These are phyloP conservation scores for Champsocephalus esox DNA, from an alignment of 2,797 vertebrate species.

Conservation along the genomic window DNA sequence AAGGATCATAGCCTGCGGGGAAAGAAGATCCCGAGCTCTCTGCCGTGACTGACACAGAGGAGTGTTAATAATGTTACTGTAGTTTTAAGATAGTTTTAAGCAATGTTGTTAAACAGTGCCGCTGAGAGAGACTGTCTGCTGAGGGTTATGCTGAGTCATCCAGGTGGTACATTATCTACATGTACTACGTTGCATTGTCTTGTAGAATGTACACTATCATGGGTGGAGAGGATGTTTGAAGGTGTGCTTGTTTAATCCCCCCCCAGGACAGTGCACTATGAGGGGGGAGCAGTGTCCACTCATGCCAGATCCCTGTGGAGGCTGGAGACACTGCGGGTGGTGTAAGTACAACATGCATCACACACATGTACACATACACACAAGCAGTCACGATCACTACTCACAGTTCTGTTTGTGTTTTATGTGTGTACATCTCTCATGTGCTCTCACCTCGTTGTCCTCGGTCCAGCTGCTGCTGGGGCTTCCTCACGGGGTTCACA, in stretches of 20 bases:
- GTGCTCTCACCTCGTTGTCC: background rate
- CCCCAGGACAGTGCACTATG: conserved; percentile 93
- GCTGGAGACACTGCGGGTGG: conserved; percentile 93
- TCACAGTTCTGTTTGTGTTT: background rate
- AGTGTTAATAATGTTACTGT: conserved; percentile 48
- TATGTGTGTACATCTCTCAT: background rate
- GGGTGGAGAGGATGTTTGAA: background rate
- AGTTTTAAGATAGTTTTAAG: conserved; percentile 44
- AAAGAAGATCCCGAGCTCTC: conserved; percentile 21
- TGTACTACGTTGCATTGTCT: background rate
- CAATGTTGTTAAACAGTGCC: conserved; percentile 40
- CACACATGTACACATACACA: background rate
- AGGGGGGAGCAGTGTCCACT: conserved; percentile 93
- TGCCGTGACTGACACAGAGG: conserved; percentile 33
- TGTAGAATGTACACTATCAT: background rate
- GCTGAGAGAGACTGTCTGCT: conserved; percentile 20
- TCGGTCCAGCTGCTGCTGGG: background rate
- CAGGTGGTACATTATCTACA: background rate
- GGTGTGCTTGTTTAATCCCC: background rate
- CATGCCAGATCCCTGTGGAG: conserved; percentile 96
- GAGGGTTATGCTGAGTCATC: conserved; percentile 10
- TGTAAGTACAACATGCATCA: conserved; percentile 86
- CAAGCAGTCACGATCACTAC: background rate
- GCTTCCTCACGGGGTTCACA: conserved; percentile 9
- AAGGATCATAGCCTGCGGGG: conserved; percentile 1